These are phyloP conservation scores for Lathamus discolor DNA, from an alignment of 2,113 vertebrate genomes.

Conservation along the genomic window DNA sequence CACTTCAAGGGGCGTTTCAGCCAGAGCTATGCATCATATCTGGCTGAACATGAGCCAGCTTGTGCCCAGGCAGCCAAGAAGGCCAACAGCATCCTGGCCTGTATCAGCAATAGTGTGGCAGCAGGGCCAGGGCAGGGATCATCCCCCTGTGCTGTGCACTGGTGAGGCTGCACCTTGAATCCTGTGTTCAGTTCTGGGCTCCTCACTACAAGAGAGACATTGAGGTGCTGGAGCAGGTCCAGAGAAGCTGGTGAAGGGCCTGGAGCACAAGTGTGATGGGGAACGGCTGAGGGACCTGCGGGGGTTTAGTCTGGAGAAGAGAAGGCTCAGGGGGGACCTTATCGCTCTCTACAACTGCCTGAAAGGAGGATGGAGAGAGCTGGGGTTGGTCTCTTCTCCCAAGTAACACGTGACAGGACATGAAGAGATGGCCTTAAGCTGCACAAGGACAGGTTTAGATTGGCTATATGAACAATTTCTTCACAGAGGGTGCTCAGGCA, in stretches of 20 bases:
- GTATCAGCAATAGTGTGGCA: background rate
- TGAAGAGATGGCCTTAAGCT: background rate
- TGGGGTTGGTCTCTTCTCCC: background rate
- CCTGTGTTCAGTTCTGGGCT: background rate
- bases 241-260: background rate
- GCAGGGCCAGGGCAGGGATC: background rate
- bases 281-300: background rate
- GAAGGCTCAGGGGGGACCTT: background rate
- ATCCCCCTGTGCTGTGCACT: background rate
- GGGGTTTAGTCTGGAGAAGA: background rate
- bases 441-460: background rate
- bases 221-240: too few relatives aligned
- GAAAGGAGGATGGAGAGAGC: background rate
- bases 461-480: background rate
- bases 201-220: too few relatives aligned
- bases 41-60: background rate
- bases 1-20: fast-evolving
- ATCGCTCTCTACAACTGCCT: background rate
- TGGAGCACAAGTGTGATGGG: background rate
- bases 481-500: background rate
- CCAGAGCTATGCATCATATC: fast-evolving
- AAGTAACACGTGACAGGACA: background rate
- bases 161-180: background rate
- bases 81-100: background rate
- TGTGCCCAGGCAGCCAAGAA: background rate